Conservation (phyloP, 2,113 vertebrate species). For the Malurus melanocephalus region DNA sequence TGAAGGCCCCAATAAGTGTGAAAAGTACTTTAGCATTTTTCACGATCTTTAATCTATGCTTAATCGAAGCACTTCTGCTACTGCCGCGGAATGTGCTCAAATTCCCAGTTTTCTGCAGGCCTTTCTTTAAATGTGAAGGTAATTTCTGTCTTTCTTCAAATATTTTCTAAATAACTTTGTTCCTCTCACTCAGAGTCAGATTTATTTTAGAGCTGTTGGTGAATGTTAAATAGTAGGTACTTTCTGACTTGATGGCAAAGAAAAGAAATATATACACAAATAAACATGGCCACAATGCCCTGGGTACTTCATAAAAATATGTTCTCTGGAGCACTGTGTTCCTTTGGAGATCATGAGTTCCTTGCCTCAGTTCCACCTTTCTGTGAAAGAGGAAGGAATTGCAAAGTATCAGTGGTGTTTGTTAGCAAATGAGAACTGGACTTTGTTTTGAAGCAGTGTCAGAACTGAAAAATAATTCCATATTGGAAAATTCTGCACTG, state of each 20-base stretch:
- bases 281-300: background rate
- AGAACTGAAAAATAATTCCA: background rate
- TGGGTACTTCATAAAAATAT: background rate
- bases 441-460: background rate
- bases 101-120: background rate
- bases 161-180: background rate
- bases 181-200: background rate
- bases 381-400: background rate
- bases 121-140: background rate
- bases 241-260: background rate
- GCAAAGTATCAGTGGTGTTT: background rate
- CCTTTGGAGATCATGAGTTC: background rate
- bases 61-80: background rate
- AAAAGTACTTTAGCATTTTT: background rate
- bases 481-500: background rate
- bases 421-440: background rate
- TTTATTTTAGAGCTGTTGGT: background rate
- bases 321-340: background rate
- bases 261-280: background rate
- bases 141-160: background rate
- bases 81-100: background rate
- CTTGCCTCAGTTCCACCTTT: background rate
- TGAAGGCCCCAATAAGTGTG: background rate
- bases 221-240: background rate
- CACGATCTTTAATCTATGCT: background rate